Base-by-base conservation (phyloP, 2,888 invertebrate genomes). In the Diabrotica balteata region DNA sequence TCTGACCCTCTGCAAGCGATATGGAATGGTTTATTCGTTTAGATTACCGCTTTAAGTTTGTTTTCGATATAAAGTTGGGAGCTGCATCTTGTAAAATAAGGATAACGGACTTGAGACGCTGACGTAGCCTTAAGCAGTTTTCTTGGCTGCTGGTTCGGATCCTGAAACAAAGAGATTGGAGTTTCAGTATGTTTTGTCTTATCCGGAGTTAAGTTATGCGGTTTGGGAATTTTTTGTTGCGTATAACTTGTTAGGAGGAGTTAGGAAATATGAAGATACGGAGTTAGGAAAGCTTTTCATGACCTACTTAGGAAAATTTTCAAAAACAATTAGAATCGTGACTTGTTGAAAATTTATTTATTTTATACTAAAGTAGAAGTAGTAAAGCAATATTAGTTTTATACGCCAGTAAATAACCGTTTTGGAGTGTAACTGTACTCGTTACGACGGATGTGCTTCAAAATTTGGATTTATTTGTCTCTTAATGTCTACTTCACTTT, bases 1-100 rank as follows among this genome's bases (percentile, higher is more conserved):
- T 59, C 61, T 49, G 67, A 47, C 55, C 67, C 68, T 47, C 8
- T 54, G 59, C 62, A 57, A 55, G 51, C 54, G 57, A 66, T 66
- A 66, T 59, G 64, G 44, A 57, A 68, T 63, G 68, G 32, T 71
- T 67, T 68, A 63, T 67, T 47, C 47, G 22, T 10, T 43, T 44
- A 66, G 66, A 71, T 71, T 59, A 66, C 42, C 53, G 57, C 44
- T 49, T 59, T 17, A 45, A 22, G 60, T 59, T 59, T 49, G 66
- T 63, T 63, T 53, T 58, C 59, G 44, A 63, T 53, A 49, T 53
- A 46, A 63, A 67, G 65, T 71, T 63, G 22, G 49, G 22, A 58
- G 64, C 51, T 67, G 62, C 62, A 64, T 63, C 67, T 65, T 59
- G 46, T 17, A 11, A 50, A 8, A 60, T 53, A 54, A 2, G 59